Evolutionary conservation across 2,113 vertebrate genomes (phyloP), one percentile per base, ranked within the genome.

Genomic region (Epinephelus cyanopodus): DNA sequence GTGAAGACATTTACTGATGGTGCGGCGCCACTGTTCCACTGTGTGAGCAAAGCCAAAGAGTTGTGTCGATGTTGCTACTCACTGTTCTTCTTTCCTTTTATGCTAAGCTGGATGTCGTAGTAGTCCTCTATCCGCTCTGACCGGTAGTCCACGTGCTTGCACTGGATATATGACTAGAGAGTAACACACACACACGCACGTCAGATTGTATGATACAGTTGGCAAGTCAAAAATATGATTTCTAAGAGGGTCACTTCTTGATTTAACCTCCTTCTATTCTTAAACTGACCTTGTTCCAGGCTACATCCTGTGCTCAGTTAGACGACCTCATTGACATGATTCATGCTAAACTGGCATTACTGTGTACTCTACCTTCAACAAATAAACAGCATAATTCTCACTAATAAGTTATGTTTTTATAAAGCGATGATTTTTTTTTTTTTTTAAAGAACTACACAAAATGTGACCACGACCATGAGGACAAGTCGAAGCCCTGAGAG

Each of bases 51-150:
- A 66, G 21, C 14, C 17, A 4, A 25, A 21, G 39, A 3, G 21
- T 4, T 53, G 27, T 67, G 45, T 21, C 9, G 27, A 17, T 18
- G 71, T 27, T 53, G 33, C 14, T 76, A 99, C 98, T 99, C 94
- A 99, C 98, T 99, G 66, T 98, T 99, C 94, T 99, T 99, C 96
- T 99, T 99, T 96, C 98, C 98, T 96, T 99, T 99, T 95, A 99
- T 99, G 93, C 98, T 99, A 85, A 99, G 97, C 91, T 99, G 98
- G 93, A 99, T 98, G 89, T 99, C 98, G 60, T 99, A 99, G 94
- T 99, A 99, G 95, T 99, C 98, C 94, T 99, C 98, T 97, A 99
- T 99, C 90, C 98, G 95, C 93, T 99, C 98, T 57, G 98, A 99
- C 27, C 98, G 96, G 89, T 99, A 99, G 94, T 99, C 98, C 81